phyloP scores from a whole-genome alignment of 35 echinoderm and acorn worm species.

The Strongylocentrotus purpuratus region DNA sequence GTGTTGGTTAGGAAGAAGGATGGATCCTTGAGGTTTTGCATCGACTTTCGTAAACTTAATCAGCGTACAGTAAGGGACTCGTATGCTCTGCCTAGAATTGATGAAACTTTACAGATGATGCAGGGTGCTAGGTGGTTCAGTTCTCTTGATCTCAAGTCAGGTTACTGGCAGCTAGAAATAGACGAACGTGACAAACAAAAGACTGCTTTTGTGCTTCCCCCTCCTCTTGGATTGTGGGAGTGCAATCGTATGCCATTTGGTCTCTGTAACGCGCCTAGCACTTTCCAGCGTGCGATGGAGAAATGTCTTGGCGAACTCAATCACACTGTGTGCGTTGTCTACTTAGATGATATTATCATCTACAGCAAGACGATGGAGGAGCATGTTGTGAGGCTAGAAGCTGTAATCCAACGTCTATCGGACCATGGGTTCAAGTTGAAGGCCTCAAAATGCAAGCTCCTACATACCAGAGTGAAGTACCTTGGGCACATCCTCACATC shows the following conservation, averaged over 20 bases:
- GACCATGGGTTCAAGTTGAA: slow-evolving; percentile 66
- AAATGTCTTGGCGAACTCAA: not conserved
- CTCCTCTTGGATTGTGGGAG: slow-evolving; percentile 15
- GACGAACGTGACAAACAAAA: not conserved
- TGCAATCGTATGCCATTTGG: not conserved
- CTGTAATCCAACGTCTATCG: slow-evolving; percentile 41
- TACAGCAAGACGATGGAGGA: slow-evolving; percentile 38
- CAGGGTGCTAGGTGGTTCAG: slow-evolving; percentile 8
- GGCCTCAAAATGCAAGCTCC: slow-evolving; percentile 63
- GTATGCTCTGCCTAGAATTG: not conserved
- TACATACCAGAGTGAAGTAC: slow-evolving; percentile 61
- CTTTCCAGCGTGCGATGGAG: too few relatives aligned
- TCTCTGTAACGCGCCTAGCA: too few relatives aligned
- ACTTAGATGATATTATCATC: not conserved
- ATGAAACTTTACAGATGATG: too few relatives aligned
- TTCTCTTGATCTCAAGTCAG: not conserved
- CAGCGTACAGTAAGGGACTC: not conserved
- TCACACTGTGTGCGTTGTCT: not conserved
- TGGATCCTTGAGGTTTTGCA: not conserved
- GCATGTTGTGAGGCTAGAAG: slow-evolving; percentile 50
- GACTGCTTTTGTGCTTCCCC: slow-evolving; percentile 15
- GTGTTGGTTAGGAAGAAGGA: too few relatives aligned
- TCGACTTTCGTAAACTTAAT: not conserved
- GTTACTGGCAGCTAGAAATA: not conserved
- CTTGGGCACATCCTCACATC: slow-evolving; percentile 69